Evolutionary conservation across 1,140 invertebrate genomes (phyloP), one percentile per base, ranked within the genome.

Genomic region (Caenorhabditis inopinata): DNA sequence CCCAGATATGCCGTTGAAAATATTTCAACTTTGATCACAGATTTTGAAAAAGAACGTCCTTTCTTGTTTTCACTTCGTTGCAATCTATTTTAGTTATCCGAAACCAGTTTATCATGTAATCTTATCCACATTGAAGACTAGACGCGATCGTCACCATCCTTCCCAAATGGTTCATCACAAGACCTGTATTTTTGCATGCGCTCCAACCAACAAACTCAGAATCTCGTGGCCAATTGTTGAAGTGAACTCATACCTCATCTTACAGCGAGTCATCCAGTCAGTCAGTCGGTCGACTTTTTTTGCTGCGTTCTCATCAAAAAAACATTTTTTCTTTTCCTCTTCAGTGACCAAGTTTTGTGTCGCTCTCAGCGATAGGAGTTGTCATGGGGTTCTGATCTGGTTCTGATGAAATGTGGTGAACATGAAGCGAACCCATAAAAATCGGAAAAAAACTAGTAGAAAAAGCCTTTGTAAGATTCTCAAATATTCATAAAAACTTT

Each of bases 121-220:
- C 5, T 14, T 42, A 42, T 5, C 14, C 38, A 42, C 14, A 7
- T 42, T 14, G 38, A 42, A 42, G 6, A 42, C 14, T 14, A 42
- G 38, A 14, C 38, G n/a, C n/a, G n/a, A n/a, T n/a, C n/a, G 38
- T 42, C 38, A 42, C 14, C 14, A 42, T 42, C 38, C 5, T 42
- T 7, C 38, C 5, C 14, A 5, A 42, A 42, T 5, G 32, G 58
- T 38, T 12, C n/a, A 42, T 68, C 58, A 68, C 58, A 68, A 68
- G 58, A 68, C 58, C 58, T 38, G 58, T 38, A 68, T 25, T 68
- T 38, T 68, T 68, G 32, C 58, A 68, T 68, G 32, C 29, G 58
- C n/a, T 21, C n/a, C n/a, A n/a, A n/a, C n/a, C n/a, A n/a, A n/a
- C n/a, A 14, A 35, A 62, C 27, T 38, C 32, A 3, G 11, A 11